Evolutionary conservation across 2,113 vertebrate species (phyloP).

Genomic region (Galeopterus variegatus): DNA sequence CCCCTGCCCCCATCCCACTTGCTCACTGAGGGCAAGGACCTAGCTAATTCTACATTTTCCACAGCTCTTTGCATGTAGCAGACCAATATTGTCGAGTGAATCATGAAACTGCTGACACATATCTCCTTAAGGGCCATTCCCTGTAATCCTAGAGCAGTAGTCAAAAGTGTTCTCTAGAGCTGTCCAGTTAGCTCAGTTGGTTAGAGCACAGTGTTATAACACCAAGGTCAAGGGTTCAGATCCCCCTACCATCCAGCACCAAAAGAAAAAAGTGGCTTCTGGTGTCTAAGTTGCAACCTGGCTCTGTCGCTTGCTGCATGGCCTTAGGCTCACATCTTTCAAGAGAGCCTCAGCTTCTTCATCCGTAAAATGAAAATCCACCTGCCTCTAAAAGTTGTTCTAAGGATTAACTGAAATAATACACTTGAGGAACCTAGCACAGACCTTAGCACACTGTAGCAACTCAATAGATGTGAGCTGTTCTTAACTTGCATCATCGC

Average conservation of each 20-base stretch:
- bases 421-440: not conserved
- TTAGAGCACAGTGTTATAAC: too few relatives aligned
- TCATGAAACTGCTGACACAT: not conserved
- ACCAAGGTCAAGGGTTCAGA: too few relatives aligned
- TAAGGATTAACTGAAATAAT: not conserved
- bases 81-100: not conserved
- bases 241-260: too few relatives aligned
- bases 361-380: not conserved
- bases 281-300: not conserved
- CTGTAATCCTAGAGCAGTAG: not conserved
- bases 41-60: not conserved
- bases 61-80: not conserved
- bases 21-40: not conserved
- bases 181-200: too few relatives aligned
- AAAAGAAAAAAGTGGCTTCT: not conserved
- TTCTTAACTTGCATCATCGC: fast-evolving
- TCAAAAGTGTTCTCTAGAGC: too few relatives aligned
- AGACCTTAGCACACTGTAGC: not conserved
- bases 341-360: not conserved
- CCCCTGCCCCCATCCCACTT: not conserved
- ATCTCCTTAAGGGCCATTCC: not conserved
- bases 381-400: not conserved
- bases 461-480: not conserved
- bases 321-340: not conserved
- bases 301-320: not conserved